These are phyloP conservation scores for Rattus norvegicus DNA, from an alignment of 2,113 vertebrate genomes.

Conservation along the genomic window GRCr8 NC_086033.1:61172001-61172500, in stretches of 20 bases:
- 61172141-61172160: neutral
- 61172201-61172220: conserved; percentile 90
- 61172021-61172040: neutral
- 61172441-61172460: neutral
- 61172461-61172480: conserved; percentile 7
- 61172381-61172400: neutral
- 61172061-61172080: neutral
- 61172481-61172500: conserved; percentile 29
- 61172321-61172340: conserved; percentile 91
- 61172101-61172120: neutral
- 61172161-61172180: conserved; percentile 79
- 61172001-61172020: conserved; percentile 50
- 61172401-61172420: conserved; percentile 28
- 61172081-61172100: neutral
- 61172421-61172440: conserved; percentile 45
- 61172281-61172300: conserved; percentile 90
- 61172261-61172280: conserved; percentile 90
- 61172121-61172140: neutral
- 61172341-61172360: conserved; percentile 84
- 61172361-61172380: conserved; percentile 57
- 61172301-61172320: conserved; percentile 89
- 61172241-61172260: conserved; percentile 89
- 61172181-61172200: conserved; percentile 89
- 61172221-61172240: conserved; percentile 89
- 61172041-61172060: neutral